phyloP scores from a whole-genome alignment of 1,140 invertebrate genomes.

The Drosophila punjabiensis region DNA sequence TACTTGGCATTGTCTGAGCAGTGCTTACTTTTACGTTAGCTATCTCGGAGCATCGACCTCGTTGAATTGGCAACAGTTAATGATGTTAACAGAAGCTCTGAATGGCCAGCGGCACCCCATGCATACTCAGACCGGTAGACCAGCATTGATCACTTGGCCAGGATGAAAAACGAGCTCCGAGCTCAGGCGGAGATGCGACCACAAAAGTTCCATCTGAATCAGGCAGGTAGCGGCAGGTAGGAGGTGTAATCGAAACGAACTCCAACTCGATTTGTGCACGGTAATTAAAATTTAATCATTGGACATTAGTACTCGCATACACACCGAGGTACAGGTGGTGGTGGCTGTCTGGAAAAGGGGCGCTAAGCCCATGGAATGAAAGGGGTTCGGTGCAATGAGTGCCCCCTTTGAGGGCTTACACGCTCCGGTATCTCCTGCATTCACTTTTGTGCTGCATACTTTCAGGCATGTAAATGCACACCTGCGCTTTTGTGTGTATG shows the following conservation, averaged over 20 bases:
- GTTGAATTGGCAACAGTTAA: conserved; percentile 72
- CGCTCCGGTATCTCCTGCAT: conserved; percentile 14
- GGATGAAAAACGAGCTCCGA: conserved; percentile 65
- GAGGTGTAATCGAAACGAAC: conserved; percentile 44
- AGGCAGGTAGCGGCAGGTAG: conserved; percentile 2
- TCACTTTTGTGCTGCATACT: conserved; percentile 46
- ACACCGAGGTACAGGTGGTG: conserved; percentile 13
- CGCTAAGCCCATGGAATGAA: conserved; percentile 13
- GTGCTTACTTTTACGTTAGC: conserved; percentile 10
- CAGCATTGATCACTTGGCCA: conserved; percentile 59
- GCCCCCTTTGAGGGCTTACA: conserved; percentile 33
- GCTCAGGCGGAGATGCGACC: conserved; percentile 53
- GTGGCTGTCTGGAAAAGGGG: conserved; percentile 20
- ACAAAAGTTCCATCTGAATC: conserved; percentile 21
- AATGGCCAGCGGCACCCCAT: conserved; percentile 33
- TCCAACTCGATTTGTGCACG: conserved; percentile 79
- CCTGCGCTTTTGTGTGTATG: not conserved
- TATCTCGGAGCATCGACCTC: conserved; percentile 28
- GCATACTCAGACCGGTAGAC: conserved; percentile 18
- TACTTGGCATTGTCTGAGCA: conserved; percentile 22
- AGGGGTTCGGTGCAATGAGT: conserved; percentile 12
- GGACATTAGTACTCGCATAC: conserved; percentile 73
- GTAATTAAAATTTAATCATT: conserved; percentile 83
- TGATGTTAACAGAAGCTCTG: conserved; percentile 62
- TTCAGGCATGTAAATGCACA: conserved; percentile 51